phyloP scores from a whole-genome alignment of 2,113 vertebrate species.

The Crotophaga sulcirostris region DNA sequence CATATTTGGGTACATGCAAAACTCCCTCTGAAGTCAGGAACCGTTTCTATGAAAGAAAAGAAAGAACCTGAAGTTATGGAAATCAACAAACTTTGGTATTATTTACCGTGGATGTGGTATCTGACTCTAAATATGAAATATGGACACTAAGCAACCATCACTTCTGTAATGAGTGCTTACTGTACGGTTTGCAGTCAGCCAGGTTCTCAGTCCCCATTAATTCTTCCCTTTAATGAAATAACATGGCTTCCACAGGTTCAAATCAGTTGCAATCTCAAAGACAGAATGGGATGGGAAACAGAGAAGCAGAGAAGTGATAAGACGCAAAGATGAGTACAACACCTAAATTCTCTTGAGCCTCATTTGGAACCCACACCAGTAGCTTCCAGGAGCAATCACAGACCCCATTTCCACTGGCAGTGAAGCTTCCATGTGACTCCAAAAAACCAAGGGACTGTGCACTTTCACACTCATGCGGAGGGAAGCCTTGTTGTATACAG shows the following conservation, averaged over 20 bases:
- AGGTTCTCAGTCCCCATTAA: not conserved
- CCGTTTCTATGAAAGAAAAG: not conserved
- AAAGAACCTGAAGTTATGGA: not conserved
- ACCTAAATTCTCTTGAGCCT: not conserved
- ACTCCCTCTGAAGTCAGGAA: not conserved
- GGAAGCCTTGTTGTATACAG: accelerated
- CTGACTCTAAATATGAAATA: not conserved
- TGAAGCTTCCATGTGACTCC: not conserved
- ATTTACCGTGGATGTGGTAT: not conserved
- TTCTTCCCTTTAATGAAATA: not conserved
- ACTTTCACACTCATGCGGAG: accelerated
- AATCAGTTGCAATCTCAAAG: not conserved
- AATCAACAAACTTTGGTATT: not conserved
- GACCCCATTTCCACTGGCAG: not conserved
- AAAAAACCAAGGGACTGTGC: not conserved
- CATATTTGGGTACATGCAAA: not conserved
- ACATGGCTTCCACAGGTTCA: not conserved
- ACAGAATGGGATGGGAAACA: not conserved
- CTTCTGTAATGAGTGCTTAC: not conserved
- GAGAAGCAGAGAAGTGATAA: not conserved
- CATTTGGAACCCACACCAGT: not conserved
- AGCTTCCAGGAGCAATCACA: not conserved
- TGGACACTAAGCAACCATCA: not conserved
- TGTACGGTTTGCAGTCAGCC: not conserved
- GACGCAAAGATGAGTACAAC: not conserved